Conservation (phyloP, 2,888 invertebrate genomes). For the Cancer borealis region DNA sequence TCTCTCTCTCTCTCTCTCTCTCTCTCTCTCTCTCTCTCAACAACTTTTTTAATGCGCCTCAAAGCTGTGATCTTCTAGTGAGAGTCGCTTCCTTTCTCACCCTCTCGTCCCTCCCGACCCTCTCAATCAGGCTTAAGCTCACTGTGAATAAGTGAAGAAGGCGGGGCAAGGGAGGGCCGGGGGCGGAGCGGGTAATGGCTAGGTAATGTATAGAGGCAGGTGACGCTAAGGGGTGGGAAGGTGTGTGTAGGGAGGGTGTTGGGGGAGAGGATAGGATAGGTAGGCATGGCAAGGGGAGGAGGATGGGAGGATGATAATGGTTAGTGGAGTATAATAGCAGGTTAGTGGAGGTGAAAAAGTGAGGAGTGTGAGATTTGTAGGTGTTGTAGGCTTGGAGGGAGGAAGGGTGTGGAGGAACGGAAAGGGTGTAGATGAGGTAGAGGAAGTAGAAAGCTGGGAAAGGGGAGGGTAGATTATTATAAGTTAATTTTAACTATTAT, state of each 20-base stretch:
- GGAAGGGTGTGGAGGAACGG: neutral
- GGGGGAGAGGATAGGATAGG: neutral
- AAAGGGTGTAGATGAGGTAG: neutral
- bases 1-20: no score
- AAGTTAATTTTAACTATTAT: neutral
- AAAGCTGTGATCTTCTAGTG: neutral
- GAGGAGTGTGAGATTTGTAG: conserved; percentile 27
- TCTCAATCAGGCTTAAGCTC: conserved; percentile 28
- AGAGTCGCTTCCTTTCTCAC: neutral
- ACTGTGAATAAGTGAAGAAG: neutral
- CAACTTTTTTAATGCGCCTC: no score
- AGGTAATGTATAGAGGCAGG: neutral
- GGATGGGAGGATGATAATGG: neutral
- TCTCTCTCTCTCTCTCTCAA: neutral
- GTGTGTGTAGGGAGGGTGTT: neutral
- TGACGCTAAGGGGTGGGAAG: neutral
- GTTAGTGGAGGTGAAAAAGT: conserved; percentile 36
- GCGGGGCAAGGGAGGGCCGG: neutral
- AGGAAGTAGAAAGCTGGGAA: neutral
- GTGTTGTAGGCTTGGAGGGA: neutral
- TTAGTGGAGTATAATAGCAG: neutral
- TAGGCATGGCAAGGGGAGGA: neutral
- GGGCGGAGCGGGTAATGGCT: neutral
- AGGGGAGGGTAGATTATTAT: conserved; percentile 6
- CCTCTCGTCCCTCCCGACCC: neutral